Base-by-base conservation (phyloP, 2,888 invertebrate genomes). In the Busseola fusca region DNA sequence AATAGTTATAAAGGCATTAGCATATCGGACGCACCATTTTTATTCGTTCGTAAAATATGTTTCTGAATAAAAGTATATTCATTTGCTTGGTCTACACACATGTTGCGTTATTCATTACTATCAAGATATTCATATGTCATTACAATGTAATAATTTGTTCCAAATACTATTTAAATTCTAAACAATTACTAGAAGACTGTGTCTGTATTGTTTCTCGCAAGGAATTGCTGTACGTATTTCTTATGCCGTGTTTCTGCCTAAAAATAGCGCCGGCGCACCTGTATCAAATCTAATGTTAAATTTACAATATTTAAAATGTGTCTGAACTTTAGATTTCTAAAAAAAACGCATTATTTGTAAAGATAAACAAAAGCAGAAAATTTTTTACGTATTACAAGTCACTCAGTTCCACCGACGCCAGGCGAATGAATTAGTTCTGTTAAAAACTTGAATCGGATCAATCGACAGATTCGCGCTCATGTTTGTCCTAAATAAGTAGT, bases 291-390 rank as follows among this genome's bases (percentile, higher is more conserved):
- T n/a, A 45, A 71, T n/a, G 6, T 21, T 48, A 18, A 45, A 69
- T n/a, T 71, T 30, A 2, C 25, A 56, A 69, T 71, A 27, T 56
- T 45, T 45, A 18, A 67, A 27, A 48, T 48, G 37, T 48, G 2
- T 37, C 16, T 14, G 6, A 37, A 34, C 21, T 25, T 65, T 6
- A 48, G 0, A 34, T 48, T 27, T 6, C 54, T 69, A 54, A 54
- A 69, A 34, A 1, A 69, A 70, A 27, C 14, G 21, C 25, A 18
- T 18, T 45, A 45, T 45, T 56, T 42, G 1, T 27, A 7, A 54
- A 34, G 5, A 30, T 25, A 25, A 34, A 66, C 18, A 66, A 21
- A 65, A 45, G 52, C 16, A n/a, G 3, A 25, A 16, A 25, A 1
- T 27, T 18, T 56, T 10, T 14, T 25, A 69, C 16, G 16, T 42